Base-by-base conservation (phyloP, 2,797 vertebrate genomes). In the Diplodus sargus region DNA sequence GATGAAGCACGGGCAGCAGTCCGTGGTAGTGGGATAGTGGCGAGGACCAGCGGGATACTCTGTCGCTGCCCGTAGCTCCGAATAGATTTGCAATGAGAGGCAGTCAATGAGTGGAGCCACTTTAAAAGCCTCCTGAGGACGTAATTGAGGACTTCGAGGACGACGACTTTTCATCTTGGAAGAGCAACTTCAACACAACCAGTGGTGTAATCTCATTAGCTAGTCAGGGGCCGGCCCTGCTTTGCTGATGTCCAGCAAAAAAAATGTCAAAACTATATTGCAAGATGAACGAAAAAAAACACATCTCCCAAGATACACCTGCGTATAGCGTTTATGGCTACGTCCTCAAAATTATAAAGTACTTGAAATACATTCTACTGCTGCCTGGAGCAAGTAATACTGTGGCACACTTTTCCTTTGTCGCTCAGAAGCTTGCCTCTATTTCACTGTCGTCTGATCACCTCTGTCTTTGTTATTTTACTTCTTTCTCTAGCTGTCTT, bases 391-490 rank as follows among this genome's bases (percentile, higher is more conserved):
- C 39, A 39, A 39, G 39, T 39, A 39, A 39, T 39, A 39, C 11
- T 39, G 39, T 39, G 11, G 39, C 39, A 39, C 39, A 11, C 39
- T 39, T 10, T 39, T 39, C 10, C 39, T 18, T 47, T 59, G 25
- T 66, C n/a, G 17, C 57, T 52, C 16, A 18, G 39, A 48, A 76
- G 53, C 56, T 39, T 39, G n/a, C 18, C 20, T 66, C 28, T 28
- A 4, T 71, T 53, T 51, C 17, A 22, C 25, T 57, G 51, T 23
- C 65, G 58, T 69, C 18, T 76, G 28, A 63, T 58, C 52, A 66
- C 42, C 13, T 65, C 13, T 49, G 53, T 53, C 51, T 43, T 72
- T 74, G 48, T 65, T 82, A 17, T 52, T 76, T n/a, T 18, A 14
- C 23, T 10, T 45, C 43, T 59, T 42, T 49, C 34, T 52, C 61